A percentile compares a stretch with the other conserved stretches of the same genome.
These are phyloP conservation scores for Palaemon carinicauda DNA, from an alignment of 1,140 invertebrate species.

Conservation along the genomic window DNA sequence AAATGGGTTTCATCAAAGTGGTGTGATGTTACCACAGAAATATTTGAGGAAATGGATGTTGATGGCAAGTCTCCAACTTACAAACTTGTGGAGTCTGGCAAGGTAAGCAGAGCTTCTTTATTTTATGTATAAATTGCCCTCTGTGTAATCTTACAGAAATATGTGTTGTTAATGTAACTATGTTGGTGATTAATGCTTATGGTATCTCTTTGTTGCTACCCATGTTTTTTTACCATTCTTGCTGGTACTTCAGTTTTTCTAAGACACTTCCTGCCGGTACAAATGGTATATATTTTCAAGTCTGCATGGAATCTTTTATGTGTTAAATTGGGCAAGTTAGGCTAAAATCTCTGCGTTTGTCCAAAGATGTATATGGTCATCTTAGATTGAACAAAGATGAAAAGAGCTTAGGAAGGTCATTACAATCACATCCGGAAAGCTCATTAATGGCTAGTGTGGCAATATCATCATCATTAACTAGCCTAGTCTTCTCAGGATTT, in stretches of 20 bases:
- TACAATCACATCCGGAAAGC: too few relatives aligned
- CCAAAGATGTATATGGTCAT: too few relatives aligned
- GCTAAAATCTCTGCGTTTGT: too few relatives aligned
- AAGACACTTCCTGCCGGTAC: neutral
- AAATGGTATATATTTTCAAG: too few relatives aligned
- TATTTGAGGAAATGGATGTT: slow-evolving; percentile 27
- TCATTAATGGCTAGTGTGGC: too few relatives aligned
- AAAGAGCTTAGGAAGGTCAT: too few relatives aligned
- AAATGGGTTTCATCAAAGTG: slow-evolving; percentile 38
- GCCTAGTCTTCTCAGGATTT: too few relatives aligned
- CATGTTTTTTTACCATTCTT: neutral
- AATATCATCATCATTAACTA: too few relatives aligned
- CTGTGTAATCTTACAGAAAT: too few relatives aligned
- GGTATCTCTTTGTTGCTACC: neutral
- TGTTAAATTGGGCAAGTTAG: too few relatives aligned
- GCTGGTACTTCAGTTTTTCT: neutral
- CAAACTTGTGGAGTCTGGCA: slow-evolving; percentile 31
- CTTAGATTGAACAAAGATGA: too few relatives aligned
- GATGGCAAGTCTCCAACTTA: neutral
- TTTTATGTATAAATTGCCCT: neutral
- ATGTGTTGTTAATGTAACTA: neutral
- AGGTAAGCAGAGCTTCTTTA: neutral
- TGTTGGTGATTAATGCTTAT: neutral
- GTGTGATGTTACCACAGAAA: slow-evolving; percentile 31
- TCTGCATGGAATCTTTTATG: too few relatives aligned